Evolutionary conservation across 92 coral and sea anemone genomes (phyloP), one percentile per base, ranked within the genome.

Genomic region (Zoanthus sansibaricus): DNA sequence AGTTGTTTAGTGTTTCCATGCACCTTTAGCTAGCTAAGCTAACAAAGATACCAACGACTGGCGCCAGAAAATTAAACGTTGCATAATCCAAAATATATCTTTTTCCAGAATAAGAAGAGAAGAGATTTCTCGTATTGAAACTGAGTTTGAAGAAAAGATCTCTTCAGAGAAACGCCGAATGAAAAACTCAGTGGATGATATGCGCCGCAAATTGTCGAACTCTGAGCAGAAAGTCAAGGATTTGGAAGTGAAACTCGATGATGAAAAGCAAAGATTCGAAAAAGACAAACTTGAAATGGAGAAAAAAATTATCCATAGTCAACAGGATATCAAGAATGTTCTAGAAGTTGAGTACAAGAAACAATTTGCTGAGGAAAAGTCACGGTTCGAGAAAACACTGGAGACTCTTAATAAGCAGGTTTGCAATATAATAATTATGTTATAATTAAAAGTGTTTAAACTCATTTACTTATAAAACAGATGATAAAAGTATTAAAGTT

Each of bases 261-360:
- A 88, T 47, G 95, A 94, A 75, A 89, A 83, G 20, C 88, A 87
- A 64, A 89, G 48, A 61, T 89, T 78, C 75, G 91, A 92, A 66
- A 72, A 86, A 70, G 94, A 92, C 15, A 52, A 90, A 54, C 15
- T 46, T 14, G 90, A 82, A 17, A 55, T 83, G 25, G 94, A 92
- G 58, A 91, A 87, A 77, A 88, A 76, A 0, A 71, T 94, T 18
- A 30, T 90, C 30, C 89, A 90, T 21, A 91, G 83, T 51, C 87
- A 90, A 25, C 95, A 94, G 47, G 98, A 92, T 59, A 17, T 90
- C 20, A 94, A 82, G 76, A 56, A 75, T 11, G 78, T 77, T 64
- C 33, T 94, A 6, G 95, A 92, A 42, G 71, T 86, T 31, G 95
- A 92, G n/a, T 94, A 91, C 87, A 92, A 88, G 46, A 94, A 91